These are phyloP conservation scores for Branchipolynoe longqiensis DNA, from an alignment of 2,888 invertebrate genomes.

Conservation along the genomic window DNA sequence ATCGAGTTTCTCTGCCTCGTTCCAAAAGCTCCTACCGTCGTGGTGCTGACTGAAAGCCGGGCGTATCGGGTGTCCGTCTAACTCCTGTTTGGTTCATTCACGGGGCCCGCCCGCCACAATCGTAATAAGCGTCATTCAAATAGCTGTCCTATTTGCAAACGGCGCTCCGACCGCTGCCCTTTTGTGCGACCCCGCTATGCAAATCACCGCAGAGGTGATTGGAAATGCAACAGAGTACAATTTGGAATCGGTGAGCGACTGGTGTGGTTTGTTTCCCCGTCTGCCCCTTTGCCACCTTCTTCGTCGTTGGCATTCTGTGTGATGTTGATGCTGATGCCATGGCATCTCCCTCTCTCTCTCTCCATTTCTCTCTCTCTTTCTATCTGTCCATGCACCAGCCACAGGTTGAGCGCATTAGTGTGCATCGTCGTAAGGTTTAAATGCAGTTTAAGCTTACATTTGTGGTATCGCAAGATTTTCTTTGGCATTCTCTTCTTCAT, in stretches of 20 bases:
- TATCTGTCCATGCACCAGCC: too few species aligned
- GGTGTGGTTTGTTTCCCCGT: not conserved
- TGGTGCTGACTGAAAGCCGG: constrained; percentile 22
- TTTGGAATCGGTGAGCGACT: too few species aligned
- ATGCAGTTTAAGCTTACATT: too few species aligned
- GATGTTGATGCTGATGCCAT: too few species aligned
- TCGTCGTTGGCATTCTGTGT: too few species aligned
- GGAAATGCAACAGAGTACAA: not conserved
- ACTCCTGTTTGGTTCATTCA: constrained; percentile 45
- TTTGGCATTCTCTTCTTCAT: too few species aligned
- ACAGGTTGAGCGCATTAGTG: too few species aligned
- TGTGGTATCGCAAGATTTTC: too few species aligned
- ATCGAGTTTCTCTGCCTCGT: constrained; percentile 30
- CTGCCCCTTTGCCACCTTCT: not conserved
- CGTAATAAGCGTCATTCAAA: constrained; percentile 57
- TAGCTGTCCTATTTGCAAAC: constrained; percentile 53
- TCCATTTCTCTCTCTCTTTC: too few species aligned
- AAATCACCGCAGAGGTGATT: not conserved
- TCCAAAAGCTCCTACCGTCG: not conserved
- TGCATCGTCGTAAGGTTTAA: too few species aligned
- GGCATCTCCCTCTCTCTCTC: too few species aligned
- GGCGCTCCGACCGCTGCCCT: not conserved
- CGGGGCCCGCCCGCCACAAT: constrained; percentile 9
- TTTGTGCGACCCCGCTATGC: constrained; percentile 23
- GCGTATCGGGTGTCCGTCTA: constrained; percentile 21